Evolutionary conservation across 2,888 invertebrate species (phyloP).

Genomic region (Lasioglossum marginatum): DNA sequence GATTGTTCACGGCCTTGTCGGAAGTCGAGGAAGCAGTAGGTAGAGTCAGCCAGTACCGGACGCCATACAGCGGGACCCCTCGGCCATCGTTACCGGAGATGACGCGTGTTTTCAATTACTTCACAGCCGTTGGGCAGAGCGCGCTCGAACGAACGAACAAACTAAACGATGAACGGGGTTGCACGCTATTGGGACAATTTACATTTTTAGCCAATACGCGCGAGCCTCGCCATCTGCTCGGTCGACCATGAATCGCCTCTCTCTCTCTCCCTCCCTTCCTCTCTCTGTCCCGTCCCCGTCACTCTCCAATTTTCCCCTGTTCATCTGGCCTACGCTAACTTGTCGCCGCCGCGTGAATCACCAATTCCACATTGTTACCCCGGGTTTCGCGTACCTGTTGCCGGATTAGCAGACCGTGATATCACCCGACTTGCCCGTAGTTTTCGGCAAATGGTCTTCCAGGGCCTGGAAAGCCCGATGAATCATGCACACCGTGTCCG

Average conservation of each 20-base stretch:
- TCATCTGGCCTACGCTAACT: not conserved
- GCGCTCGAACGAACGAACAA: conserved; percentile 53
- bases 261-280: not conserved
- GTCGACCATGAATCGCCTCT: conserved; percentile 61
- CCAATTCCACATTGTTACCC: conserved; percentile 73
- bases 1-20: conserved; percentile 16
- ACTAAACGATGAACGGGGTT: conserved; percentile 50
- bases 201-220: conserved; percentile 82
- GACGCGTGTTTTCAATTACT: conserved; percentile 79
- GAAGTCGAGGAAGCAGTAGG: conserved; percentile 52
- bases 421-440: not conserved
- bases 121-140: conserved; percentile 63
- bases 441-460: not conserved
- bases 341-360: conserved; percentile 44
- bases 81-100: conserved; percentile 47
- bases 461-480: not conserved
- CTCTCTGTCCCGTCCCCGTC: not conserved
- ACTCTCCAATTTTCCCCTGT: conserved; percentile 11
- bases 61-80: conserved; percentile 6
- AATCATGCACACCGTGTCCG: not conserved
- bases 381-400: conserved; percentile 76
- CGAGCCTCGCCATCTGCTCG: conserved; percentile 57
- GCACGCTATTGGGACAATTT: conserved; percentile 76
- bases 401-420: conserved; percentile 50
- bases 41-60: conserved; percentile 24